Conservation (phyloP, 2,797 vertebrate genomes). For the Varecia variegata region DNA sequence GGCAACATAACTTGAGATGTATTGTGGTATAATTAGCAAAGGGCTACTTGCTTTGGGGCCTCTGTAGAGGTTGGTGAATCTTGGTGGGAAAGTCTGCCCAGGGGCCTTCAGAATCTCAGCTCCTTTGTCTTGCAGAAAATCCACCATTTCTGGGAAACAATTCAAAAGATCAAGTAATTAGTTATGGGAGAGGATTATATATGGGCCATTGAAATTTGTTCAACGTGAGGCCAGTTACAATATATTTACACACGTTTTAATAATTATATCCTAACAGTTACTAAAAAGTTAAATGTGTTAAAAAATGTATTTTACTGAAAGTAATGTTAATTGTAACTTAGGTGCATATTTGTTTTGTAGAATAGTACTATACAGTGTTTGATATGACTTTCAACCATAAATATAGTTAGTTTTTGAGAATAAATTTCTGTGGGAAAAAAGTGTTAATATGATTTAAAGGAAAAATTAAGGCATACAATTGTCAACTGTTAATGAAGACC, state of each 20-base stretch:
- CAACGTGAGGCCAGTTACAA: not conserved
- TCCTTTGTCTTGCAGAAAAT: not conserved
- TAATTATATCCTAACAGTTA: not conserved
- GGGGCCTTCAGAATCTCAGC: not conserved
- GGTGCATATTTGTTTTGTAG: not conserved
- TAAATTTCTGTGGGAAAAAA: not conserved
- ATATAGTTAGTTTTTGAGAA: not conserved
- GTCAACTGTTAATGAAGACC: not conserved
- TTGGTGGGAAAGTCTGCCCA: not conserved
- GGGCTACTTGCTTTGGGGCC: not conserved
- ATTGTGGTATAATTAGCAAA: not conserved
- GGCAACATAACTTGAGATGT: not conserved
- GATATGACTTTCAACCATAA: not conserved
- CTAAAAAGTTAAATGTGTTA: not conserved
- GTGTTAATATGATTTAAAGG: not conserved
- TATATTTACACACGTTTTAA: not conserved
- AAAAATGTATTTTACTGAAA: not conserved
- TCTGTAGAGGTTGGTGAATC: not conserved
- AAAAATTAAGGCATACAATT: not conserved
- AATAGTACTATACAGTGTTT: not conserved
- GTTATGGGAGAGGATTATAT: not conserved
- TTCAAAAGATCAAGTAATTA: not conserved
- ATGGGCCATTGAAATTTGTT: not conserved
- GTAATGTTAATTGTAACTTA: not conserved
- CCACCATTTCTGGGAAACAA: not conserved